These are phyloP conservation scores for Motacilla tschutschensis DNA, from an alignment of 2,113 vertebrate species.

Conservation along the genomic window DNA sequence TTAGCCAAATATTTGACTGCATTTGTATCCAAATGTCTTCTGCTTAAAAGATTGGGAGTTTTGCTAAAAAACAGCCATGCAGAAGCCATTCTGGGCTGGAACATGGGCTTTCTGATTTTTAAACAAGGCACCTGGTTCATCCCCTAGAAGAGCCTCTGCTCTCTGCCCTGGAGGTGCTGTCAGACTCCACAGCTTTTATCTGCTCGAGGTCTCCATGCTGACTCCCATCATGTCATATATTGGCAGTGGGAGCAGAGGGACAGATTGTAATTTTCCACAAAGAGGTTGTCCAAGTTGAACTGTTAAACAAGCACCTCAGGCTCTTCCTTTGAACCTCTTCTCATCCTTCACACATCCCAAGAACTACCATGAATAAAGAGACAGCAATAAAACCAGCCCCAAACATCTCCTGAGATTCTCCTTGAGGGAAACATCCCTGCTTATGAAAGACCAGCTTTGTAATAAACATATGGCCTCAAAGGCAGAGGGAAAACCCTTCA, in stretches of 20 bases:
- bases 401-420: not conserved
- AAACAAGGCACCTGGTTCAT: not conserved
- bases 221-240: not conserved
- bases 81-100: not conserved
- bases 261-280: not conserved
- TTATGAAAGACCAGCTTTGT: not conserved
- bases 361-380: not conserved
- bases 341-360: not conserved
- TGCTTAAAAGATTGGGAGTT: not conserved
- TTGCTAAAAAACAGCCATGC: not conserved
- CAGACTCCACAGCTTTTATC: not conserved
- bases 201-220: fast-evolving
- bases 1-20: not conserved
- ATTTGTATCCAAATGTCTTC: not conserved
- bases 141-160: not conserved
- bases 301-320: not conserved
- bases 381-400: not conserved
- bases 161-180: no score
- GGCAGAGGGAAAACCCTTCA: not conserved
- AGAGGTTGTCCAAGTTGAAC: not conserved
- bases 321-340: not conserved
- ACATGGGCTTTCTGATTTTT: not conserved
- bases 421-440: not conserved
- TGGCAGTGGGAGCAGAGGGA: not conserved
- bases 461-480: not conserved